phyloP scores from a whole-genome alignment of 2,797 vertebrate genomes.

The Limosa lapponica region DNA sequence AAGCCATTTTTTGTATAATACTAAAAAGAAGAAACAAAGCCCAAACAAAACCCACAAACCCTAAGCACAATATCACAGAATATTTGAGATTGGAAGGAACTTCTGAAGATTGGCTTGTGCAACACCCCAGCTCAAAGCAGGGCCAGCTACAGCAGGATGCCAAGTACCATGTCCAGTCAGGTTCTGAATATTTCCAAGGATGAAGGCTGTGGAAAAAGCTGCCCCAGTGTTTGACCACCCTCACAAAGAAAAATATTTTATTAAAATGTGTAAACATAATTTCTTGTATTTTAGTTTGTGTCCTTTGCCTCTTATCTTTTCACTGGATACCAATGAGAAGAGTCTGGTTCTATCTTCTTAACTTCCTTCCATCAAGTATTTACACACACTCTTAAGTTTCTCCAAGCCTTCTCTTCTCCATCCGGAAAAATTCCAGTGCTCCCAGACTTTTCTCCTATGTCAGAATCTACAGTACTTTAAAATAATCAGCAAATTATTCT shows the following conservation, averaged over 20 bases:
- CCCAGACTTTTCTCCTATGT: not conserved
- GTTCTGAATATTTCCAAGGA: not conserved
- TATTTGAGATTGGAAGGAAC: not conserved
- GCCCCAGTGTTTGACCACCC: not conserved
- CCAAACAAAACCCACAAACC: not conserved
- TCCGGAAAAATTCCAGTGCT: not conserved
- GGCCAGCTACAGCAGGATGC: not conserved
- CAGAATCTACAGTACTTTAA: not conserved
- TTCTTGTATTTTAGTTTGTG: not conserved
- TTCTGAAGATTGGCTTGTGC: not conserved
- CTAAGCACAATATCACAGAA: not conserved
- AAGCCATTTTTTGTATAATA: not conserved
- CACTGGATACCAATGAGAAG: not conserved
- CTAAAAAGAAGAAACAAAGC: not conserved
- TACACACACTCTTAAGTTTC: not conserved
- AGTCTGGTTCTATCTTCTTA: not conserved
- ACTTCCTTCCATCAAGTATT: not conserved
- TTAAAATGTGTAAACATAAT: not conserved
- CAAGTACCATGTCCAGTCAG: not conserved
- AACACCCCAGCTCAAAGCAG: not conserved
- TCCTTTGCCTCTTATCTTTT: not conserved
- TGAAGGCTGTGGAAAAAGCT: not conserved
- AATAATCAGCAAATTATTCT: not conserved
- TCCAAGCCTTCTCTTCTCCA: not conserved
- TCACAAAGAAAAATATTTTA: not conserved